These are phyloP conservation scores for Chaenodraco wilsoni DNA, from an alignment of 2,797 vertebrate species.

Conservation along the genomic window DNA sequence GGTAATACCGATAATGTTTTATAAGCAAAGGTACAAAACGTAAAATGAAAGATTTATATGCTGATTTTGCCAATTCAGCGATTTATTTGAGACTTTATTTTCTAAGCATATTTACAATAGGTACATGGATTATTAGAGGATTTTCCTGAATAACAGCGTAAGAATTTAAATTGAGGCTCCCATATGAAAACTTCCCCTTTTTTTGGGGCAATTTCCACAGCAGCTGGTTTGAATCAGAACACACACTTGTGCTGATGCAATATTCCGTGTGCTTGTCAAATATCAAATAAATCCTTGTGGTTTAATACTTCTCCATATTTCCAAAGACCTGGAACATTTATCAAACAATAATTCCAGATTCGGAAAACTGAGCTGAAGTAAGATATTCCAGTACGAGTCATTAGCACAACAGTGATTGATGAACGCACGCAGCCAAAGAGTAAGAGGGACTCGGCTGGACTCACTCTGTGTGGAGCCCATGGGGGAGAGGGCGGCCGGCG, in stretches of 20 bases:
- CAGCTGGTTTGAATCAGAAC: constrained; percentile 35
- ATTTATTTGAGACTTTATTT: not conserved
- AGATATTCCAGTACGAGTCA: constrained; percentile 20
- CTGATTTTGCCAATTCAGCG: not conserved
- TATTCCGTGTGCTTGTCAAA: constrained; percentile 8
- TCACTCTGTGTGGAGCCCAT: constrained; percentile 96
- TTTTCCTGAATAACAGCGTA: not conserved
- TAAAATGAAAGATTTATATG: not conserved
- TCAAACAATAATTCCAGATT: constrained; percentile 17
- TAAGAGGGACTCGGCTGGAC: constrained; percentile 64
- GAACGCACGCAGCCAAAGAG: constrained; percentile 5
- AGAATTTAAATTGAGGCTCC: not conserved
- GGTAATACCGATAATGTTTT: not conserved
- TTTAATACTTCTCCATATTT: constrained; percentile 14
- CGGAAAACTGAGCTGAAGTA: constrained; percentile 43
- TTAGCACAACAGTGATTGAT: not conserved
- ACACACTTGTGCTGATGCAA: constrained; percentile 15
- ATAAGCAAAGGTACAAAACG: not conserved
- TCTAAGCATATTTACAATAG: not conserved
- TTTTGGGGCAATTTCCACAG: not conserved
- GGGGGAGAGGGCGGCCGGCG: constrained; percentile 92
- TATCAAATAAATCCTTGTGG: not conserved
- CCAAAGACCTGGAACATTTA: constrained; percentile 25
- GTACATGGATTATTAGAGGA: not conserved
- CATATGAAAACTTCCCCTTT: not conserved